These are phyloP conservation scores for Rhagium mordax DNA, from an alignment of 2,888 invertebrate genomes.

Conservation along the genomic window DNA sequence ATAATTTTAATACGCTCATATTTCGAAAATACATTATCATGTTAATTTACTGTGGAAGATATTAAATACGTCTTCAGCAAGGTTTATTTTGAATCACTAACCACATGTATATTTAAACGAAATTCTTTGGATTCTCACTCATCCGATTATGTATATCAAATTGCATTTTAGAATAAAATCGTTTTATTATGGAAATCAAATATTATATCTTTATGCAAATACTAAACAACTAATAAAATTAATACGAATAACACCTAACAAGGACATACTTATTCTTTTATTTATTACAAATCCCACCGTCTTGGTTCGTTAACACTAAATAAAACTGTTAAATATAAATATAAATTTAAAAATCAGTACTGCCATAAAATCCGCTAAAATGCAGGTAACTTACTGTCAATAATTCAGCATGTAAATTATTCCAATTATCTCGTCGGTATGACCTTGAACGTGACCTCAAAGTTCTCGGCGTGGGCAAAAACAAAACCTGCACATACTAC, in stretches of 20 bases:
- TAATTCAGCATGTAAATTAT: not conserved
- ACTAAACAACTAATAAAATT: not conserved
- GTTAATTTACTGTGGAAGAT: too few species aligned
- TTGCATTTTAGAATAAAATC: slow-evolving; percentile 1
- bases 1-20: too few species aligned
- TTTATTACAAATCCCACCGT: not conserved
- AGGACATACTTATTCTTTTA: not conserved
- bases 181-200: slow-evolving; percentile 2
- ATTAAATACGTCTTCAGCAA: too few species aligned
- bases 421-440: not conserved
- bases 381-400: not conserved
- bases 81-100: too few species aligned
- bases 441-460: slow-evolving; percentile 33
- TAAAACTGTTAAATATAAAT: too few species aligned
- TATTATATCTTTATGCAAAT: slow-evolving; percentile 3
- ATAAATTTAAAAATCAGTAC: not conserved
- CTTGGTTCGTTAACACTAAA: not conserved
- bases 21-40: too few species aligned
- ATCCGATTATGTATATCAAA: slow-evolving; percentile 1
- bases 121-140: not conserved
- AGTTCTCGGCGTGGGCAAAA: slow-evolving; percentile 30
- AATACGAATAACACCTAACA: not conserved
- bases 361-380: not conserved
- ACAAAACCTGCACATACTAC: slow-evolving; percentile 26
- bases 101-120: too few species aligned